Conservation (phyloP, 2,113 vertebrate genomes). For the Psilopogon haemacephalus region DNA sequence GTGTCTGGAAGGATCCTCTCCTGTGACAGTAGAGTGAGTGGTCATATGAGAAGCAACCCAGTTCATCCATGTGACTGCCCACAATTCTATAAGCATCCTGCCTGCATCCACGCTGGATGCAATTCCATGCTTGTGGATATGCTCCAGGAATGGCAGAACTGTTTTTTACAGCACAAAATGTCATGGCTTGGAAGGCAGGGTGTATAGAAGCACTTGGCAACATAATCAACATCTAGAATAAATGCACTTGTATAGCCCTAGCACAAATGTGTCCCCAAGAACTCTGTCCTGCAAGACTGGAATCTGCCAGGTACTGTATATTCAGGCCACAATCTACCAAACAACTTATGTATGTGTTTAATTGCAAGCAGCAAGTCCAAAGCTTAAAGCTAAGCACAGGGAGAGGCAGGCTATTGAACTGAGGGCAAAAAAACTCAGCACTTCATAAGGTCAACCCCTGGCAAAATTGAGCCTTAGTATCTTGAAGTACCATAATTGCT, state of each 20-base stretch:
- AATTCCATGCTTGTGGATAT: not conserved
- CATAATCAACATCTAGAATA: not conserved
- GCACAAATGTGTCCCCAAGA: not conserved
- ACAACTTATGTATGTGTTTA: not conserved
- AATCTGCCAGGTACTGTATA: not conserved
- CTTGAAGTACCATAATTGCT: not conserved
- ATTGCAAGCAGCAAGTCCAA: not conserved
- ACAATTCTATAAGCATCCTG: not conserved
- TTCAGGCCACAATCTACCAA: not conserved
- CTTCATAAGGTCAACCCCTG: not conserved
- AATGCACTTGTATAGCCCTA: not conserved
- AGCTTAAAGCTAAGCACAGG: not conserved
- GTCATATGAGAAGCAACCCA: not conserved
- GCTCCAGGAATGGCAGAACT: not conserved
- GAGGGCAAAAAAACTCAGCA: not conserved
- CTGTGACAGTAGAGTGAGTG: not conserved
- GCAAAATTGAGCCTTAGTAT: not conserved
- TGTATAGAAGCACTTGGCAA: not conserved
- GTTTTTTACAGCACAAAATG: conserved; percentile 4
- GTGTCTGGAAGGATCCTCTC: not conserved
- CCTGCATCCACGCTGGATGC: not conserved
- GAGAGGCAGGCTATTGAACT: not conserved
- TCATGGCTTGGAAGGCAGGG: not conserved
- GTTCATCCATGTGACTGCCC: not conserved
- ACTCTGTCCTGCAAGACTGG: not conserved